Evolutionary conservation across 2,888 invertebrate genomes (phyloP), one percentile per base, ranked within the genome.

Genomic region (Nowickia ferox): DNA sequence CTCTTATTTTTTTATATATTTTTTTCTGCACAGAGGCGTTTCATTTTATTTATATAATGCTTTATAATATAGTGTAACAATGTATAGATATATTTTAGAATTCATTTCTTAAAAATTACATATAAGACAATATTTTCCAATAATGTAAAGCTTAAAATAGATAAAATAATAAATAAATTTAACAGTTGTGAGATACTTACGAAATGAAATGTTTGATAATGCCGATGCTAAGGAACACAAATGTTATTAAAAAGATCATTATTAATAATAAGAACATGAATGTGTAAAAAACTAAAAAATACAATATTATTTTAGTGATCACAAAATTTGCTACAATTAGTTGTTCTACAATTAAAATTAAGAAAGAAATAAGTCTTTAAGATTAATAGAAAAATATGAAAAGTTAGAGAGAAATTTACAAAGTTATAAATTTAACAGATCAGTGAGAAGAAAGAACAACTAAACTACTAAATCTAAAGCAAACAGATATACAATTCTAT

Each of bases 1-100:
- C 11, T 13, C 13, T 48, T 38, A 42, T 42, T 3, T 6, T 69
- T n/a, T n/a, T n/a, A n/a, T n/a, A n/a, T n/a, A n/a, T n/a, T 13
- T 13, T 19, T 10, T 3, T 72, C 38, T 66, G 9, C 30, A 8
- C 5, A 53, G 42, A 55, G 30, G 42, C 9, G 15, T 38, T 38
- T 15, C 3, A 3, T 40, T 48, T 80, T 57, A 22, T 57, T 63
- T 76, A n/a, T 15, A 55, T 77, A 46, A 61, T 69, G 61, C 76
- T 63, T 55, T 46, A 66, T 75, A 63, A 46, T 55, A 81, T 78
- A 57, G 42, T 55, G 77, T 78, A 81, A 81, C 61, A 77, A 85
- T 84, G 72, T 71, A 53, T 84, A 82, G 74, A 80, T 69, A 63
- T 44, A 75, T 78, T 85, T 85, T 82, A 85, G 77, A 85, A 85